Conservation (phyloP, 2,888 invertebrate species). For the Tridacna crocea region DNA sequence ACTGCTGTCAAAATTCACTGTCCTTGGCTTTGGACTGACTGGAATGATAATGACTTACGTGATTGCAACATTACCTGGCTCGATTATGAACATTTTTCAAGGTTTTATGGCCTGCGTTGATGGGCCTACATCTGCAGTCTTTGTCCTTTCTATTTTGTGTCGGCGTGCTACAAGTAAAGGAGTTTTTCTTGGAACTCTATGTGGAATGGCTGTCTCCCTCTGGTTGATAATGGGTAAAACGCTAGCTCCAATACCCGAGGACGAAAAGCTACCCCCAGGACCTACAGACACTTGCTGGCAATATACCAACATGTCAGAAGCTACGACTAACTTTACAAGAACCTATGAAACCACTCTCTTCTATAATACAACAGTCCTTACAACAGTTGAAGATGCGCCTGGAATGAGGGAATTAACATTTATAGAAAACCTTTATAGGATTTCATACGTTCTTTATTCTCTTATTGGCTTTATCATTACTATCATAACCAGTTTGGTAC, state of each 20-base stretch:
- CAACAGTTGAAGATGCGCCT: neutral
- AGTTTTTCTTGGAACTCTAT: conserved; percentile 6
- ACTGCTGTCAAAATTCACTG: conserved; percentile 22
- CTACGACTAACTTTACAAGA: neutral
- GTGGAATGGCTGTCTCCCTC: neutral
- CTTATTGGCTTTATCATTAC: conserved; percentile 22
- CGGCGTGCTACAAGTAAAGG: conserved; percentile 40
- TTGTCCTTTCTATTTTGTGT: conserved; percentile 34
- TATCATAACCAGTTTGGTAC: conserved; percentile 12
- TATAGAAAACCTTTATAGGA: conserved; percentile 21
- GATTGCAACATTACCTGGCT: conserved; percentile 28
- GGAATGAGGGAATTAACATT: neutral
- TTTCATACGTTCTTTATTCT: conserved; percentile 26
- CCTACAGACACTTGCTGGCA: conserved; percentile 8
- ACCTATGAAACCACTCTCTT: neutral
- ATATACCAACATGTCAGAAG: neutral
- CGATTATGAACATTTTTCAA: conserved; percentile 29
- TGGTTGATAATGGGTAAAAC: conserved; percentile 26
- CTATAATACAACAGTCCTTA: neutral
- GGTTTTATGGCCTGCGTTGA: conserved; percentile 34
- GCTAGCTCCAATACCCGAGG: neutral
- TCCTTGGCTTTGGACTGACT: conserved; percentile 24
- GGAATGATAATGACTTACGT: conserved; percentile 33
- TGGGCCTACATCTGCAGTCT: conserved; percentile 40
- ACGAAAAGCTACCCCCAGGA: conserved; percentile 9